Base-by-base conservation (phyloP, 2,113 vertebrate species). In the Chelonoidis abingdonii region DNA sequence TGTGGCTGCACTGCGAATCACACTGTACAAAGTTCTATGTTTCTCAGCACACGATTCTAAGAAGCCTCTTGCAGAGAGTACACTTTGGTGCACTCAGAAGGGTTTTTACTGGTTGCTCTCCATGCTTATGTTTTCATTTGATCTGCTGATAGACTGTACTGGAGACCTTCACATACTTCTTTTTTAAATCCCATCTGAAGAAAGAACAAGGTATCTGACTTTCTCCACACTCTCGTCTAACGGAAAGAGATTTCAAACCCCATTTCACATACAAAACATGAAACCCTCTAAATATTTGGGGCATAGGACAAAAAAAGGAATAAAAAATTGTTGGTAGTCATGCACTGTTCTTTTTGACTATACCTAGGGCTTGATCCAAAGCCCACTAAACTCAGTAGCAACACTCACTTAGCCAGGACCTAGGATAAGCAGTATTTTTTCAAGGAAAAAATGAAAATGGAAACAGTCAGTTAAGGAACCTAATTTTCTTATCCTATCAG, bases 81-180 rank as follows among this genome's bases (percentile, higher is more conserved):
- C 0, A 0, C 38, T 69, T 69, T 69, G 62, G 56, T 56, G 52
- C 2, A 1, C 16, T 49, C 50, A 8, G 25, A 57, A 92, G 2
- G 17, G 29, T 56, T 92, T 38, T 1, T 10, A 93, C 87, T 72
- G 92, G 62, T n/a, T 35, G 16, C 62, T 69, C n/a, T 69, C 35
- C 62, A n/a, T 21, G 8, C 8, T n/a, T 69, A 65, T 13, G 29
- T 65, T 35, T 69, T n/a, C 17, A n/a, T n/a, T n/a, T n/a, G 62
- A 69, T 31, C 29, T 17, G 4, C 7, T 69, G 35, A 19, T 10
- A 35, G 16, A 69, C 62, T 69, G 16, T 69, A n/a, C 35, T n/a
- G 16, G 27, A 69, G 62, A 69, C 14, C 14, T 31, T 69, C 62
- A 69, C 35, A 6, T n/a, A 69, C 16, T 65, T 69, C n/a, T n/a